Conservation (phyloP, 1,140 invertebrate species). For the Trichonephila clavata region DNA sequence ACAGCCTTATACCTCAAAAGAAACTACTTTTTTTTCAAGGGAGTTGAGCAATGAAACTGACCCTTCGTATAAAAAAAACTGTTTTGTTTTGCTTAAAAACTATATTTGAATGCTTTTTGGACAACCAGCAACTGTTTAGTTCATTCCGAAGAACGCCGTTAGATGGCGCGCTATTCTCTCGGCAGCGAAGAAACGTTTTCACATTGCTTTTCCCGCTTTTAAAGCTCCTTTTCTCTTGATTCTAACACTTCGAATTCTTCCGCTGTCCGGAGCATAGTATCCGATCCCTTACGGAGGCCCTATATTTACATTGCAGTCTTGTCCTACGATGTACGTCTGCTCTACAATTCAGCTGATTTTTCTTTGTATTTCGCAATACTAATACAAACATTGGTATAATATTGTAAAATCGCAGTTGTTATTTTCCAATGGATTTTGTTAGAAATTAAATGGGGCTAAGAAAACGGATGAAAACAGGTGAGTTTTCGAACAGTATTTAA, state of each 20-base stretch:
- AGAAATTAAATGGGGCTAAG: background rate
- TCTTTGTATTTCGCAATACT: background rate
- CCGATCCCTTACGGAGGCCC: background rate
- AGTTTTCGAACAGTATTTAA: background rate
- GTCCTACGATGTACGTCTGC: background rate
- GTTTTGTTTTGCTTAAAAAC: no score
- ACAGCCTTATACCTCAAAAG: no score
- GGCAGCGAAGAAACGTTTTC: background rate
- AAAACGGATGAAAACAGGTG: background rate
- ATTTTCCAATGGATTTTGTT: background rate
- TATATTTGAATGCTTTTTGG: no score
- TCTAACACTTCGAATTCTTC: constrained; percentile 31
- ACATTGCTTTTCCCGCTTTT: constrained; percentile 33
- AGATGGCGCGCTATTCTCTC: constrained; percentile 2
- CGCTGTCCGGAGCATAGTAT: background rate
- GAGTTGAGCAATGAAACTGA: no score
- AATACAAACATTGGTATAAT: background rate
- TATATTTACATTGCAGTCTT: background rate
- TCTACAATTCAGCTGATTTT: background rate
- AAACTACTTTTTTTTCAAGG: no score
- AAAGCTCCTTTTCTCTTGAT: constrained; percentile 24
- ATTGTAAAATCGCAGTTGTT: no score
- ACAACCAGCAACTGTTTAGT: no score
- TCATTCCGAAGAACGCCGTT: background rate
- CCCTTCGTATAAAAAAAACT: no score